Base-by-base conservation (phyloP, 2,113 vertebrate genomes). In the Blennius ocellaris region DNA sequence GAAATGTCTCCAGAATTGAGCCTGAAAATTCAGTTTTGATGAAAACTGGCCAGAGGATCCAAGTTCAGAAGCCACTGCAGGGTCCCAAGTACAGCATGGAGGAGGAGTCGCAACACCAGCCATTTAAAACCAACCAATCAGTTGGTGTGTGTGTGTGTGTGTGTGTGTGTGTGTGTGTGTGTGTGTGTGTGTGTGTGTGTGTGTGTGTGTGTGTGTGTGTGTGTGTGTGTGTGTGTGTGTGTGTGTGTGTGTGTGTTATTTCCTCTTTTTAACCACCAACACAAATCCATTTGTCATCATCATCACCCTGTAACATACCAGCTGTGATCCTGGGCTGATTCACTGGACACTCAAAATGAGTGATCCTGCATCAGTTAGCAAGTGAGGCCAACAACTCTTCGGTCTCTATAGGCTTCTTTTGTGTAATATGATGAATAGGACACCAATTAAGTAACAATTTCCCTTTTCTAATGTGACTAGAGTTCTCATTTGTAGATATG, bases 401-500 rank as follows among this genome's bases (percentile, higher is more conserved):
- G 63, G 59, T 67, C 61, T 69, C 51, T 41, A 49, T 41, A 57
- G 73, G 67, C 73, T 67, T 54, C 73, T 76, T 94, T 79, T 82
- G 63, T 74, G 66, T 80, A 82, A 88, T 79, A 80, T 82, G 78
- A 94, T 86, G 85, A 93, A 90, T 81, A 79, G 74, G 51, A 69
- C 71, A 64, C 59, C 85, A 86, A 92, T 93, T 88, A 90, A 84
- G 55, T 73, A 87, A 80, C 75, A 84, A 86, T 89, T 83, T 86
- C 65, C 76, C 51, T 70, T 82, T 78, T 81, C 76, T 89, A 85
- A 86, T 86, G 83, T 83, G 85, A 84, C 82, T 82, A 40, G 69
- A 61, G 83, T 86, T 89, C 83, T 88, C 79, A 88, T 89, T 91
- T 89, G 73, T 81, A 84, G 91, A 90, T 87, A 91, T 72, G 49